These are phyloP conservation scores for Drosophila jambulina DNA, from an alignment of 1,140 invertebrate species.

Conservation along the genomic window DNA sequence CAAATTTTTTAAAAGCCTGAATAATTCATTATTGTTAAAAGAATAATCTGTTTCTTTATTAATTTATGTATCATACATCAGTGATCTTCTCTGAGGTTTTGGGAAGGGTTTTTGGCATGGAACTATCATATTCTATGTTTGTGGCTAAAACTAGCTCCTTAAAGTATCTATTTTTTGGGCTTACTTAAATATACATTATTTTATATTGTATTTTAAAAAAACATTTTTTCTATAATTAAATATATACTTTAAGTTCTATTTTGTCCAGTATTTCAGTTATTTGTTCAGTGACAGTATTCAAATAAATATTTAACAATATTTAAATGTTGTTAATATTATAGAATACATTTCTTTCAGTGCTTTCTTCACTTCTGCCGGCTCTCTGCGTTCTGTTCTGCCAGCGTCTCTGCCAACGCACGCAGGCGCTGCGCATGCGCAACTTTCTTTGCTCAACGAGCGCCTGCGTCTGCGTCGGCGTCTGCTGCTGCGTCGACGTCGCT, in stretches of 20 bases:
- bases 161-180: too few species aligned
- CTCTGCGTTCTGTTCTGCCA: slow-evolving; percentile 31
- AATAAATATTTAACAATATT: too few species aligned
- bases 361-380: neutral
- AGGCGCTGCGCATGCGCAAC: slow-evolving; percentile 64
- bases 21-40: neutral
- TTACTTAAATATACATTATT: too few species aligned
- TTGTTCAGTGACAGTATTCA: too few species aligned
- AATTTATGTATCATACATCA: too few species aligned
- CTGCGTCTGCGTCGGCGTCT: slow-evolving; percentile 10
- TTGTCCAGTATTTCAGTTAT: neutral
- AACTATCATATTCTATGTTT: too few species aligned
- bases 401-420: slow-evolving; percentile 32
- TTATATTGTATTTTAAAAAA: too few species aligned
- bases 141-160: too few species aligned
- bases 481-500: slow-evolving; percentile 11
- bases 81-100: too few species aligned
- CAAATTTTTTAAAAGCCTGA: neutral
- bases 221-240: neutral
- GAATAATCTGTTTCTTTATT: neutral
- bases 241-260: neutral
- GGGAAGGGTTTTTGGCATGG: too few species aligned
- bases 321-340: too few species aligned
- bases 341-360: slow-evolving; percentile 3
- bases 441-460: slow-evolving; percentile 52